Conservation (phyloP, 2,888 invertebrate genomes). For the Podabrus alpinus region DNA sequence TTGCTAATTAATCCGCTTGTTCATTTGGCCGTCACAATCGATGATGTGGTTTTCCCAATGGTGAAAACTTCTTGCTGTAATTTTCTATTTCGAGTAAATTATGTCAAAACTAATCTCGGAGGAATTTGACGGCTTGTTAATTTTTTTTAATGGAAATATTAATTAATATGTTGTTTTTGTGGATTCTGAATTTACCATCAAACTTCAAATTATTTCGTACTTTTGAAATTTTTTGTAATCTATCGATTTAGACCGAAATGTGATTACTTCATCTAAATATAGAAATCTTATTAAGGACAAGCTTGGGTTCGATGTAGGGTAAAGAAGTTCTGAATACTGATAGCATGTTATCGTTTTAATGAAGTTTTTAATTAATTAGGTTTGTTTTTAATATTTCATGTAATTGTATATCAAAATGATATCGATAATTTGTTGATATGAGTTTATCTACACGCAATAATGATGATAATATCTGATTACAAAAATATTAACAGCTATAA, state of each 20-base stretch:
- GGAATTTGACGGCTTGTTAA: neutral
- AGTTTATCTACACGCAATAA: neutral
- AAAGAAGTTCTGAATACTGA: neutral
- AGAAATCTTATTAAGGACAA: neutral
- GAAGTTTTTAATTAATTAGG: neutral
- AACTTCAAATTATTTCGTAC: neutral
- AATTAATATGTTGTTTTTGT: neutral
- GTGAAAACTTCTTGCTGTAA: neutral
- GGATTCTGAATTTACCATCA: neutral
- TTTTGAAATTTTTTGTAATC: neutral
- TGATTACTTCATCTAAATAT: neutral
- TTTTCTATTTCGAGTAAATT: neutral
- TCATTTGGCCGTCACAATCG: neutral
- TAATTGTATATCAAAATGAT: neutral
- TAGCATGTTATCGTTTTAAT: neutral
- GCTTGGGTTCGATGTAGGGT: neutral
- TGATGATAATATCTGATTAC: neutral
- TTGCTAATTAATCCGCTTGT: neutral
- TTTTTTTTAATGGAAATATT: neutral
- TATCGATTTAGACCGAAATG: neutral
- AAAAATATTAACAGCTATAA: neutral
- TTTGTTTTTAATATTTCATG: neutral
- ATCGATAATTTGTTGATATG: neutral
- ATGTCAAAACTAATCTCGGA: neutral
- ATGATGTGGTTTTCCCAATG: neutral